phyloP scores from a whole-genome alignment of 92 coral and sea anemone genomes.

The Epizoanthus scotinus region DNA sequence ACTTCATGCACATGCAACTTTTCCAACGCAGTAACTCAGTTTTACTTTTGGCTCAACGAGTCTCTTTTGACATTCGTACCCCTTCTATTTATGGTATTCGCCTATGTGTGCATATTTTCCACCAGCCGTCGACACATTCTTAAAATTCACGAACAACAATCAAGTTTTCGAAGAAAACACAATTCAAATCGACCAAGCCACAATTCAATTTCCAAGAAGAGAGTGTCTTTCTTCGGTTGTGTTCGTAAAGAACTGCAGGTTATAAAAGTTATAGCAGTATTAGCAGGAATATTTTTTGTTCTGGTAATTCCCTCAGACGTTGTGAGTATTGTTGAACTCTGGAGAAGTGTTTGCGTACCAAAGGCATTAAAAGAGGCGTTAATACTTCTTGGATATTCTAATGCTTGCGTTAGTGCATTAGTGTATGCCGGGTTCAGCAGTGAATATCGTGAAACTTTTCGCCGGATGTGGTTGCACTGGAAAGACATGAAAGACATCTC shows the following conservation, averaged over 20 bases:
- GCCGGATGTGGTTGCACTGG: conserved; percentile 37
- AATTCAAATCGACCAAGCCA: background rate
- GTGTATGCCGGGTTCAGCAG: conserved; percentile 35
- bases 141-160: conserved; percentile 33
- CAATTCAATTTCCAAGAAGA: conserved; percentile 12
- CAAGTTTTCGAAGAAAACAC: conserved; percentile 16
- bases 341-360: conserved; percentile 23
- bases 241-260: conserved; percentile 31
- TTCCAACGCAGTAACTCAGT: conserved; percentile 13
- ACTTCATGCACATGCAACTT: conserved; percentile 8
- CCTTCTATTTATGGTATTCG: conserved; percentile 15
- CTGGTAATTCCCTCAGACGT: conserved; percentile 32
- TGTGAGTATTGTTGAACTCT: conserved; percentile 25
- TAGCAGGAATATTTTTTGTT: conserved; percentile 29
- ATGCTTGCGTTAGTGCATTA: conserved; percentile 29
- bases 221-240: conserved; percentile 35
- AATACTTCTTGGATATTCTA: conserved; percentile 23
- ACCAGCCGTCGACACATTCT: conserved; percentile 45
- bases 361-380: conserved; percentile 14
- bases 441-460: conserved; percentile 26
- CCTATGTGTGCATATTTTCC: conserved; percentile 24
- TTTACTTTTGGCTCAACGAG: conserved; percentile 34
- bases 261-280: conserved; percentile 34
- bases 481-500: conserved; percentile 31
- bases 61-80: conserved; percentile 21